Percentiles rank a stretch among this genome's conserved stretches.
Conservation (phyloP, 2,888 invertebrate species). For the Listrodromus nycthemerus region DNA sequence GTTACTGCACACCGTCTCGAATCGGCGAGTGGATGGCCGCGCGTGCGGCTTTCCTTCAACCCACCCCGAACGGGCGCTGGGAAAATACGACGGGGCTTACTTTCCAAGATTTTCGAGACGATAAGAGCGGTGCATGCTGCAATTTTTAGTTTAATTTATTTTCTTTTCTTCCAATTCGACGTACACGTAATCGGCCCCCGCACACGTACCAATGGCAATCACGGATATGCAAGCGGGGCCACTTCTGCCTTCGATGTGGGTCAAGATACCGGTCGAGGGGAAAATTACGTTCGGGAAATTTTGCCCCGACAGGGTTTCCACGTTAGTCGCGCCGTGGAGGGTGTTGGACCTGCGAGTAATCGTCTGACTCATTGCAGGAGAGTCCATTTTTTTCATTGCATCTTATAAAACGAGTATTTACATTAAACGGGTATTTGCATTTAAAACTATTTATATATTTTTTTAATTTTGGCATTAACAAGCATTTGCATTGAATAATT, state of each 20-base stretch:
- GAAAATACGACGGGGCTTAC: slow-evolving; percentile 3
- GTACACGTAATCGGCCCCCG: slow-evolving; percentile 25
- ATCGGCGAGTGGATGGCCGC: neutral
- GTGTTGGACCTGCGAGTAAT: slow-evolving; percentile 43
- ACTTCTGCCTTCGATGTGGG: slow-evolving; percentile 53
- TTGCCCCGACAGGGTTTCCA: neutral
- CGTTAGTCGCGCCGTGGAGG: slow-evolving; percentile 15
- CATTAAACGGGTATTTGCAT: too few relatives aligned
- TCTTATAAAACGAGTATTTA: neutral
- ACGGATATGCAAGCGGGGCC: slow-evolving; percentile 23
- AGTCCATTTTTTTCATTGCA: neutral
- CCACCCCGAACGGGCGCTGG: neutral
- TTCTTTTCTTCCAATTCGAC: slow-evolving; percentile 23
- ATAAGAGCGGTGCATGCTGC: slow-evolving; percentile 3
- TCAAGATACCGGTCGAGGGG: slow-evolving; percentile 61
- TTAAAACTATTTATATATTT: neutral
- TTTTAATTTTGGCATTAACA: neutral
- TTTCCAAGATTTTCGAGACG: slow-evolving; percentile 28
- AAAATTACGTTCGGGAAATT: slow-evolving; percentile 34
- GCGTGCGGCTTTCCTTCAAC: slow-evolving; percentile 15
- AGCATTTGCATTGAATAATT: neutral
- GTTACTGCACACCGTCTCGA: neutral
- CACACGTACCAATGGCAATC: slow-evolving; percentile 28
- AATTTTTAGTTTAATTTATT: neutral
- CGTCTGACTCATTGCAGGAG: slow-evolving; percentile 4